Base-by-base conservation (phyloP, 2,888 invertebrate species). In the Harpagoxenus sublaevis region DNA sequence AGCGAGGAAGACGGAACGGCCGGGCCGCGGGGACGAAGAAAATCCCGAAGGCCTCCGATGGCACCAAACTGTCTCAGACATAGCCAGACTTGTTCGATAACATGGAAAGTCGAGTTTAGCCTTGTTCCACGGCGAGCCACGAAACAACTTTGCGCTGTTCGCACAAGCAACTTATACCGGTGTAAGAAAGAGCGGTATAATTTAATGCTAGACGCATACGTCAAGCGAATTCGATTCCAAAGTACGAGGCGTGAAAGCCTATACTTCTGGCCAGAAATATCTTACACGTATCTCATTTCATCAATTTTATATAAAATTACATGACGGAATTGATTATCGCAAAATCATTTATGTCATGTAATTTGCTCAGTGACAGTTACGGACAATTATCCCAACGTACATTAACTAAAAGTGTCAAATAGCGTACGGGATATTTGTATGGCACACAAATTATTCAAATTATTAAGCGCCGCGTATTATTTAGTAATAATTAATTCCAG, bases 51-150 rank as follows among this genome's bases (percentile, higher is more conserved):
- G 86, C 70, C 63, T 66, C 53, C 45, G 74, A 81, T 83, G 57
- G 23, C 63, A 23, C 51, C 75, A 39, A 88, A 87, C 60, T 83
- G 84, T 82, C 65, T 63, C 65, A 28, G 51, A 78, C 70, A 55
- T 31, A 81, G 79, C 18, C 65, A 51, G 89, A 86, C 63, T 84
- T 88, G 79, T 65, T 65, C 71, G 89, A 89, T 89, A 88, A 89
- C 85, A 79, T 51, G 73, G 63, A 87, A 89, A 89, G 83, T 86
- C 81, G 83, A 83, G 78, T 82, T 86, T 35, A 39, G 63, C 53
- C 51, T 60, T 81, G 84, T 84, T 82, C 66, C 12, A 18, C 9
- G n/a, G 10, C 23, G 9, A 60, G 39, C 35, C 45, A 28, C 45
- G 6, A 15, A 48, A 73, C 18, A 71, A 71, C 28, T 60, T 48